A percentile compares a stretch with the other conserved stretches of the same genome.
These are phyloP conservation scores for Hypotaenidia philippensis DNA, from an alignment of 2,797 vertebrate genomes.

Conservation along the genomic window DNA sequence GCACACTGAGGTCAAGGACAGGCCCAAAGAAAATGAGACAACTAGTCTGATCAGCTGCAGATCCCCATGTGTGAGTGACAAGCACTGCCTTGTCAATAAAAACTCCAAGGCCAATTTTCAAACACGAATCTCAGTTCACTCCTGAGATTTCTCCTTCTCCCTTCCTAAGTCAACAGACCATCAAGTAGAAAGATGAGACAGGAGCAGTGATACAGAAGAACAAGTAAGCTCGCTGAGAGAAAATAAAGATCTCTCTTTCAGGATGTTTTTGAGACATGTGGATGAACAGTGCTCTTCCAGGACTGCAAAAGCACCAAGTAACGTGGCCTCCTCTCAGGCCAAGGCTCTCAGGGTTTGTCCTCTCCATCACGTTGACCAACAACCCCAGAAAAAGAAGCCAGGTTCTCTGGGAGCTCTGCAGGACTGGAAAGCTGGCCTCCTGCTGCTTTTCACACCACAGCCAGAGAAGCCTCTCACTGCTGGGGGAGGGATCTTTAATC, in stretches of 20 bases:
- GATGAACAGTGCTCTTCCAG: neutral
- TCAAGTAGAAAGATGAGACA: neutral
- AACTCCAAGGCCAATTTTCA: neutral
- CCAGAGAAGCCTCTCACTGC: neutral
- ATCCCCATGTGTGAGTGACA: rapidly evolving
- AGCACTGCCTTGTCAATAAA: neutral
- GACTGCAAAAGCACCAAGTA: neutral
- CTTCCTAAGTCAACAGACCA: neutral
- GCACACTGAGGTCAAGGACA: neutral
- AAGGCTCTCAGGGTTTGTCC: neutral
- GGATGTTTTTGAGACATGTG: rapidly evolving
- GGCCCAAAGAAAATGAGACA: neutral
- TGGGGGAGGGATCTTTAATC: neutral
- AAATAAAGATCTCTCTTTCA: neutral
- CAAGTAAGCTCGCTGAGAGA: rapidly evolving
- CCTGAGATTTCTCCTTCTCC: neutral
- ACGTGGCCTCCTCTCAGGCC: rapidly evolving
- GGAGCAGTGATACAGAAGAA: neutral
- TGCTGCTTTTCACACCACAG: neutral
- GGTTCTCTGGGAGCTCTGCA: neutral
- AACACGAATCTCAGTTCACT: neutral
- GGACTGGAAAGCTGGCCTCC: neutral
- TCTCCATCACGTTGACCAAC: neutral
- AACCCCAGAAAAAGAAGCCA: neutral
- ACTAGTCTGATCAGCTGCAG: neutral